Base-by-base conservation (phyloP, 2,113 vertebrate species). In the Tonatia bakeri region DNA sequence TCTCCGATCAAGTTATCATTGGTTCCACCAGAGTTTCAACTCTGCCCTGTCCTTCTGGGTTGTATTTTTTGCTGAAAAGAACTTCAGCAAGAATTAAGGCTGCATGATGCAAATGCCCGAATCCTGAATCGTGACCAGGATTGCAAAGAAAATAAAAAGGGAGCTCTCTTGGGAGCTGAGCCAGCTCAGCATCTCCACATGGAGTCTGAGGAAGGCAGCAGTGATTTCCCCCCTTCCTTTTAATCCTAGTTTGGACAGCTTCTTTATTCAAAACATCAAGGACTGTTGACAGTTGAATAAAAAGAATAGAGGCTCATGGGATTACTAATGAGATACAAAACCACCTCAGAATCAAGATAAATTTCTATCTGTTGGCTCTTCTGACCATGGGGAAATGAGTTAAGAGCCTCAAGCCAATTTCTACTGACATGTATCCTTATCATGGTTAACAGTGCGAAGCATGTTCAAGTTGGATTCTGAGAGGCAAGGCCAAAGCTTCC, bases 221-320 rank as follows among this genome's bases (percentile, higher is more conserved):
- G 75, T 70, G 91, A 84, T 43, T 64, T 0, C 0, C 10, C 14
- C 4, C 40, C 40, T 45, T 69, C 26, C 40, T 80, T 96, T 79
- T 86, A 96, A 92, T 94, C 38, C 56, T 45, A 50, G 69, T 94
- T 95, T 91, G 87, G 59, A 85, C 69, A 91, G 91, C 40, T 84
- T 96, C 70, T 97, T 93, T 96, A 95, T 96, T 97, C 72, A 81
- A 17, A 95, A 94, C 59, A 79, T 87, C 84, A 96, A 87, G 80
- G 70, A 75, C 54, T 85, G 28, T 94, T 97, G 97, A 96, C 91
- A 96, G 67, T 33, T 94, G 81, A 90, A 84, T 95, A 31, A 94
- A 96, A 90, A 90, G 92, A 67, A 9, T 83, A 28, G 61, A 83
- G 59, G 47, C 65, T 76, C 31, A 47, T 81, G 80, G 94, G 94